Conservation (phyloP, 1,140 invertebrate species). For the Thaumetopoea pityocampa region DNA sequence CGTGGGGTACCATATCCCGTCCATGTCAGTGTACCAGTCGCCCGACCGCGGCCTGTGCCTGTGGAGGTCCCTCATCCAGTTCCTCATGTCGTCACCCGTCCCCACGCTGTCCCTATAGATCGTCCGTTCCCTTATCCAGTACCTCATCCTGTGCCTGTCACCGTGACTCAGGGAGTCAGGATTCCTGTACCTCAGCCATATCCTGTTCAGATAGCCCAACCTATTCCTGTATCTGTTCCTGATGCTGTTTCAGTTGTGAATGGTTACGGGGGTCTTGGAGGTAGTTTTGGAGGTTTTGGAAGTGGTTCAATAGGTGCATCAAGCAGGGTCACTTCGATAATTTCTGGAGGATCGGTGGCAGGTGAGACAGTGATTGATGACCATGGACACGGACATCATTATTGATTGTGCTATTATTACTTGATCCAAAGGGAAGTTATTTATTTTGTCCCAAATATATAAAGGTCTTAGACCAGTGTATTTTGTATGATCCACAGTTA, state of each 20-base stretch:
- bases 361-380: too few species aligned
- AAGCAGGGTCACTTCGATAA: too few species aligned
- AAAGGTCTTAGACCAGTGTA: too few species aligned
- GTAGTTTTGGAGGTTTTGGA: constrained; percentile 11
- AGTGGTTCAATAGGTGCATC: too few species aligned
- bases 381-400: too few species aligned
- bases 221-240: constrained; percentile 53
- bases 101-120: constrained; percentile 53
- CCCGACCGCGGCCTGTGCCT: constrained; percentile 48
- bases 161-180: constrained; percentile 55
- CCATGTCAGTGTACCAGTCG: constrained; percentile 51
- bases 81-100: constrained; percentile 44
- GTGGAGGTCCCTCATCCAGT: constrained; percentile 58
- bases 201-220: constrained; percentile 40
- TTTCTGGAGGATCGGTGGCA: too few species aligned
- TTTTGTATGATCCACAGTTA: too few species aligned
- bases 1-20: constrained; percentile 51
- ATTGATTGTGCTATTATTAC: too few species aligned
- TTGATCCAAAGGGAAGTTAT: too few species aligned
- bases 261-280: too few species aligned
- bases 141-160: constrained; percentile 57
- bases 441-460: too few species aligned
- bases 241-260: constrained; percentile 38
- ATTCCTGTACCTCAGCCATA: constrained; percentile 64
- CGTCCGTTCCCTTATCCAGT: constrained; percentile 52